Evolutionary conservation across 1,140 invertebrate genomes (phyloP), one percentile per base, ranked within the genome.

Genomic region (Drosophila willistoni): DNA sequence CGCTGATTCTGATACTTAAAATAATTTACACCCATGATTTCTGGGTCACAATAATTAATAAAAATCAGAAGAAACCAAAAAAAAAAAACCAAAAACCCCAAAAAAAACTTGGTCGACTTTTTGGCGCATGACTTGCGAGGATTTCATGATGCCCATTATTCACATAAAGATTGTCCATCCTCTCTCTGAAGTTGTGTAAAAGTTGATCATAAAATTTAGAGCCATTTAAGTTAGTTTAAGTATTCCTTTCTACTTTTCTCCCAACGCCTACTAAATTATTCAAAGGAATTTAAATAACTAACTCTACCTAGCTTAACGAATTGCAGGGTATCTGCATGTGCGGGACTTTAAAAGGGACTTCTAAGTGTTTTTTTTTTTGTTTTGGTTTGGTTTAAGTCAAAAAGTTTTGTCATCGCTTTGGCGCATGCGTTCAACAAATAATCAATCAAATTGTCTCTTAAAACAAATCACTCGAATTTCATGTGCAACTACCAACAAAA

Each of bases 381-480:
- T 47, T 47, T n/a, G n/a, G n/a, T n/a, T 29, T 7, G 25, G 6
- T 47, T 47, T 47, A 47, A 56, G 55, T 56, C 7, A 7, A 78
- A 64, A 64, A 51, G 65, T 73, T 86, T 82, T 77, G 76, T 87
- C 67, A 73, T 71, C 83, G 72, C 78, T 81, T 74, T 78, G 77
- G 64, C 81, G 65, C 78, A 85, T 78, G 82, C 71, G 69, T 71
- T 65, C 63, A 81, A 89, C 63, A 81, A 89, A 80, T 82, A 90
- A 90, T 90, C 89, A 90, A 90, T 90, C 87, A 90, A 90, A 90
- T 87, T 86, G 87, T 90, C 89, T 84, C 75, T 51, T 51, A 51
- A 79, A 90, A 86, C 87, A 90, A 90, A 90, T 90, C 87, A 90
- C 83, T 87, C 78, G 78, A 70, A 68, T 57, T 75, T 73, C 79